Evolutionary conservation across 2,113 vertebrate species (phyloP).

Genomic region (Rhinichthys klamathensis): DNA sequence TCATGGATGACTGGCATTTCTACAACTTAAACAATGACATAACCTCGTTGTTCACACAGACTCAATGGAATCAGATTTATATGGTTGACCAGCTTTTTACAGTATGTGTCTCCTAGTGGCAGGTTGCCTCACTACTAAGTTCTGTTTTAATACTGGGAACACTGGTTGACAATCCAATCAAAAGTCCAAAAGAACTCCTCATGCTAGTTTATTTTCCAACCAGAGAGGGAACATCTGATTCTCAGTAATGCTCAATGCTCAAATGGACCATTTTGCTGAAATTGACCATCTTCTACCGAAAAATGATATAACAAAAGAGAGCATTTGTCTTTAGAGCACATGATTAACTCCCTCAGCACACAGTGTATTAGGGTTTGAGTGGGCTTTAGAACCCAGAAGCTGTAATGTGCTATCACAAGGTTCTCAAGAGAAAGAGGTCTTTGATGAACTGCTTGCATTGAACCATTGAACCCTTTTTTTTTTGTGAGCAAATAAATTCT

Average conservation of each 20-base stretch:
- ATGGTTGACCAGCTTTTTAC: not conserved
- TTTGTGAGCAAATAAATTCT: not conserved
- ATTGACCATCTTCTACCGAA: slow-evolving; percentile 33
- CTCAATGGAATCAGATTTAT: not conserved
- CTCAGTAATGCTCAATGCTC: slow-evolving; percentile 5
- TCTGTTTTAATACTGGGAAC: not conserved
- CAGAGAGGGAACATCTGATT: slow-evolving; percentile 39
- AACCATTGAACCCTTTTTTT: not conserved
- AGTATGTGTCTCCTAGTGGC: slow-evolving; percentile 27
- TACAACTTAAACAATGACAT: not conserved
- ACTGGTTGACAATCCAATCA: not conserved
- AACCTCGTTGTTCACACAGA: not conserved
- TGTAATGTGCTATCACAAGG: not conserved
- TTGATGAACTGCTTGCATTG: not conserved
- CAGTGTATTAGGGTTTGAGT: not conserved
- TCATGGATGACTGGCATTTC: slow-evolving; percentile 10
- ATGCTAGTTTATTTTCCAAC: slow-evolving; percentile 47
- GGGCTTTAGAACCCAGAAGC: not conserved
- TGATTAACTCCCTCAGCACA: not conserved
- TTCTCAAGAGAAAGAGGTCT: not conserved
- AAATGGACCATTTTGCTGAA: slow-evolving; percentile 42
- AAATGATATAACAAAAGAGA: not conserved
- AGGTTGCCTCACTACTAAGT: slow-evolving; percentile 7
- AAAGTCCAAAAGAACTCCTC: slow-evolving; percentile 5
- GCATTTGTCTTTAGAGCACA: not conserved